Base-by-base conservation (phyloP, 2,888 invertebrate species). In the Pseudoips prasinana region DNA sequence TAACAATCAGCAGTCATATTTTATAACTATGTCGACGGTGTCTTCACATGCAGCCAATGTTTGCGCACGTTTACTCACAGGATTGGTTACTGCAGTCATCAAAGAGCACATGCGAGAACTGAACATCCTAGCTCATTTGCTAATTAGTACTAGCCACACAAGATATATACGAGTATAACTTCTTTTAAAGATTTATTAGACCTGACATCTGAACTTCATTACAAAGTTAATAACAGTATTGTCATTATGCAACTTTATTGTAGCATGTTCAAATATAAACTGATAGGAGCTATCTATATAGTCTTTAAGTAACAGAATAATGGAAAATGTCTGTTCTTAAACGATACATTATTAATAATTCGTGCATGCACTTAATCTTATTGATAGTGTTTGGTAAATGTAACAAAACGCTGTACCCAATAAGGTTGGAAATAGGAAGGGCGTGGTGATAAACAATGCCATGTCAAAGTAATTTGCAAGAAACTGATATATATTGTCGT, bases 221-320 rank as follows among this genome's bases (percentile, higher is more conserved):
- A 47, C 46, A 40, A 39, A 44, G 38, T 29, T 41, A 42, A 44
- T 52, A 52, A 46, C 45, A 34, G 43, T 50, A 50, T 47, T 41
- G 48, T 36, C 43, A 57, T 58, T 62, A 45, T 48, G 58, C 58
- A 63, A 64, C 47, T 30, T 6, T 35, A 45, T 48, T 56, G 52
- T 56, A 34, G 29, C 51, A 33, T 51, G 40, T 58, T 55, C 46
- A 22, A 43, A 57, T 58, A 51, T 51, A 60, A 48, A 14, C 5
- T 14, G 14, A 14, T 14, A 14, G 14, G 3, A 14, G 14, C n/a
- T 14, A 14, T 14, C 14, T 14, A 14, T 14, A 5, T 14, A 14
- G 5, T 3, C 14, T 14, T 42, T 31, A 46, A 46, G 45, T 48
- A 26, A 38, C 44, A 45, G 29, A 51, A 47, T 54, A 45, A 56